Base-by-base conservation (phyloP, 2,888 invertebrate species). In the Dynastes grantii region DNA sequence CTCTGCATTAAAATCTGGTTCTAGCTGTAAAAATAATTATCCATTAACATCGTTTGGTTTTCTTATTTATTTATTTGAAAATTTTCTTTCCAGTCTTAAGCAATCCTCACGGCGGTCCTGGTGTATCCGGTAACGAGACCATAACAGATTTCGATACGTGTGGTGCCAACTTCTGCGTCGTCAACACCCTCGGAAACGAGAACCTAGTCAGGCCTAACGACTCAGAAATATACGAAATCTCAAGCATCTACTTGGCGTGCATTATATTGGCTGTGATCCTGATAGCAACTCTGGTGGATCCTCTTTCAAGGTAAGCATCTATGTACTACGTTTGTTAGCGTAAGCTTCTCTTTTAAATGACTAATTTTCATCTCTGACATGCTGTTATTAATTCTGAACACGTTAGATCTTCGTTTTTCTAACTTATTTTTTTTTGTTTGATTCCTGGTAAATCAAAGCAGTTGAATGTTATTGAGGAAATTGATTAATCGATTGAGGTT, bases 231-330 rank as follows among this genome's bases (percentile, higher is more conserved):
- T 96, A 95, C 88, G 95, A 95, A 88, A 95, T 98, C 86, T 94
- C 95, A 75, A 93, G 95, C 83, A 97, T 98, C 84, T 98, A 98
- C 87, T 91, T 98, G 80, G 93, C 94, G 0, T 98, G 97, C 87
- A 96, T 97, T 40, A 87, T 96, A 68, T 91, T 95, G 9, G 98
- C 98, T 2, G 95, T 97, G 1, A 90, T 95, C 80, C 94, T 98
- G 87, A 95, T 98, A 76, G 95, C 95, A 2, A 87, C 97, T 51
- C 93, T 98, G 81, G 94, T 99, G 73, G 98, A 98, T 90, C 97
- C 97, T 2, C 91, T 98, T 2, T 95, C 96, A 83, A 94, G 96
- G 94, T 96, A 89, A 88, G 90, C 84, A 29, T 27, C 11, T 61
- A 6, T 9, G 16, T 9, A 32, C 8, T 11, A 6, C 22, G 8